Evolutionary conservation across 2,888 invertebrate species (phyloP).

Genomic region (Rhaphigaster nebulosa): DNA sequence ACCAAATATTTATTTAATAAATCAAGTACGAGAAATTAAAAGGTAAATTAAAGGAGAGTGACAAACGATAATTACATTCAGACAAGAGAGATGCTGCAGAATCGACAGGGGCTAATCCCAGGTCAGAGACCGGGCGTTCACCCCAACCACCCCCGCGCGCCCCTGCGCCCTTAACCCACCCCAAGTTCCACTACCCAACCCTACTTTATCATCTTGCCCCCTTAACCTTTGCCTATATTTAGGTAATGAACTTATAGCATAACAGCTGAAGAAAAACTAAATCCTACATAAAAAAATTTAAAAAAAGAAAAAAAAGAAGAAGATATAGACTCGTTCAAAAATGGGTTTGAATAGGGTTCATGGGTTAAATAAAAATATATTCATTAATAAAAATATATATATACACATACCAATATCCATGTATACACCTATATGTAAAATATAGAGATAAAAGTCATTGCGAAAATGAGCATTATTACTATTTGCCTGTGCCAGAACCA

Average conservation of each 20-base stretch:
- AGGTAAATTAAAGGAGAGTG: background rate
- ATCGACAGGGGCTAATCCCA: slow-evolving; percentile 33
- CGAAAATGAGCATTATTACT: too few species aligned
- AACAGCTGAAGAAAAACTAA: background rate
- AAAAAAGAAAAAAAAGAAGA: background rate
- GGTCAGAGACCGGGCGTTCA: slow-evolving; percentile 45
- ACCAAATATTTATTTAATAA: background rate
- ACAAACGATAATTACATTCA: slow-evolving; percentile 10
- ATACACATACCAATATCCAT: too few species aligned
- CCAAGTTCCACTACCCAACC: background rate
- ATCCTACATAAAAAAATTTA: too few species aligned
- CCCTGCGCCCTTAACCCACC: slow-evolving; percentile 17
- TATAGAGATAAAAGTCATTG: too few species aligned
- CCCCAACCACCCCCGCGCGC: background rate
- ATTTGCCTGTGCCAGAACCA: too few species aligned
- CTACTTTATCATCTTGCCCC: background rate
- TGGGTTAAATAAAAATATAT: too few species aligned
- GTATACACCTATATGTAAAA: too few species aligned
- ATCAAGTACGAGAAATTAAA: background rate
- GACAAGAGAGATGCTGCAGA: background rate
- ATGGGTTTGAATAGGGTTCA: too few species aligned
- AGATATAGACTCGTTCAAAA: too few species aligned
- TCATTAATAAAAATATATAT: too few species aligned
- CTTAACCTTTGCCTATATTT: background rate
- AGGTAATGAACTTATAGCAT: background rate